Evolutionary conservation across 92 coral and sea anemone genomes (phyloP).

Genomic region (Nematostella vectensis): DNA sequence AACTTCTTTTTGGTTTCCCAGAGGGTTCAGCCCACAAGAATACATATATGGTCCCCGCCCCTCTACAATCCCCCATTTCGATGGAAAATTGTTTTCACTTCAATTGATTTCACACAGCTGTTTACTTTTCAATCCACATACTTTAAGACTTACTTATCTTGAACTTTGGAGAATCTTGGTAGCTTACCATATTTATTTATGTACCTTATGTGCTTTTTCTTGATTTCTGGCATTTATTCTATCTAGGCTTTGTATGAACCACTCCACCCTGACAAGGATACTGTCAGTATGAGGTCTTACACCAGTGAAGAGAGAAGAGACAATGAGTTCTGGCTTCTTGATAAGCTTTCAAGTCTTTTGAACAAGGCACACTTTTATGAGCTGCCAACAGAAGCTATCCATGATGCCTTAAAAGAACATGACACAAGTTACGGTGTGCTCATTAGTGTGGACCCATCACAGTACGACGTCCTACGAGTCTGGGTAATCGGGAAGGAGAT

Average conservation of each 20-base stretch:
- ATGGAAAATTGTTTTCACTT: too few relatives aligned
- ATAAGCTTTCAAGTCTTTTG: conserved; percentile 49
- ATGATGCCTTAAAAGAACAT: conserved; percentile 63
- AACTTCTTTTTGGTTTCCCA: too few relatives aligned
- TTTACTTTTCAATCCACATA: too few relatives aligned
- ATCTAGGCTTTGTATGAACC: conserved; percentile 74
- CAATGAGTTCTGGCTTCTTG: conserved; percentile 52
- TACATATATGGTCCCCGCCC: too few relatives aligned
- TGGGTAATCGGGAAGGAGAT: conserved; percentile 86
- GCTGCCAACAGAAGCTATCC: conserved; percentile 53
- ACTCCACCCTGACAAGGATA: conserved; percentile 85
- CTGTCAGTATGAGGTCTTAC: conserved; percentile 41
- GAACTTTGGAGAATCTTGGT: too few relatives aligned
- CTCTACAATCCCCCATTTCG: too few relatives aligned
- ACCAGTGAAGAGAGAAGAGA: conserved; percentile 51
- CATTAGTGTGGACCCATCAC: conserved; percentile 71
- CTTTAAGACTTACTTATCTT: too few relatives aligned
- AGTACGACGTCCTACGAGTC: conserved; percentile 62
- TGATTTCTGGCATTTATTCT: too few relatives aligned
- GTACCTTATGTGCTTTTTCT: too few relatives aligned
- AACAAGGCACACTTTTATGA: conserved; percentile 80
- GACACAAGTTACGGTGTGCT: conserved; percentile 72
- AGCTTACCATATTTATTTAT: too few relatives aligned
- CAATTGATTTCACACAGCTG: too few relatives aligned
- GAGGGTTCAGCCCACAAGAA: too few relatives aligned